Conservation (phyloP, 2,113 vertebrate genomes). For the Trematocara stigmaticum region DNA sequence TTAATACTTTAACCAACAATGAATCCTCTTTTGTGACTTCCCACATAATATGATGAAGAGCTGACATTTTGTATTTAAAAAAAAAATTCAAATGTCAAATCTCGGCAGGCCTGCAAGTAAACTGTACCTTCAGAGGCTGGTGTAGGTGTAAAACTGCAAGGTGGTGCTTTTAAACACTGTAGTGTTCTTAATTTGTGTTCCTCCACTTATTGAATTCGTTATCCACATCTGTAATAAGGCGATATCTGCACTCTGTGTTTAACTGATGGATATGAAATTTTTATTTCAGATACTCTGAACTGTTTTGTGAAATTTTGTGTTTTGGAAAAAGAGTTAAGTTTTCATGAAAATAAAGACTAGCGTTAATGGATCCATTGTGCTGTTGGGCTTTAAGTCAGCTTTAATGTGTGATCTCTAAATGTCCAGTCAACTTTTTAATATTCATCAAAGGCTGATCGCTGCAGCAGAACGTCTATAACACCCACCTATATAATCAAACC, state of each 20-base stretch:
- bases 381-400: background rate
- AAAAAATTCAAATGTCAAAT: background rate
- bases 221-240: background rate
- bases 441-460: slow-evolving; percentile 42
- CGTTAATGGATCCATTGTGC: background rate
- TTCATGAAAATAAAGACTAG: background rate
- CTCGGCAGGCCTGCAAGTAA: background rate
- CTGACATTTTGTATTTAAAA: background rate
- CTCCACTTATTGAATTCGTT: background rate
- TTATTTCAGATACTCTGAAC: background rate
- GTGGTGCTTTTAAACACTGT: background rate
- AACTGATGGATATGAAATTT: background rate
- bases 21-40: background rate
- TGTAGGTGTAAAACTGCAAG: background rate
- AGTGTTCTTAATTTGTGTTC: background rate
- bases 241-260: background rate
- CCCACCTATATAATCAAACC: background rate
- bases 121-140: background rate
- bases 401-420: background rate
- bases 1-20: background rate
- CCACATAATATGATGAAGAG: background rate
- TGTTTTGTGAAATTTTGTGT: background rate
- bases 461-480: background rate
- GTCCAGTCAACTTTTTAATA: slow-evolving; percentile 7
- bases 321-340: background rate